Evolutionary conservation across 2,113 vertebrate species (phyloP).

Genomic region (Salvator merianae): DNA sequence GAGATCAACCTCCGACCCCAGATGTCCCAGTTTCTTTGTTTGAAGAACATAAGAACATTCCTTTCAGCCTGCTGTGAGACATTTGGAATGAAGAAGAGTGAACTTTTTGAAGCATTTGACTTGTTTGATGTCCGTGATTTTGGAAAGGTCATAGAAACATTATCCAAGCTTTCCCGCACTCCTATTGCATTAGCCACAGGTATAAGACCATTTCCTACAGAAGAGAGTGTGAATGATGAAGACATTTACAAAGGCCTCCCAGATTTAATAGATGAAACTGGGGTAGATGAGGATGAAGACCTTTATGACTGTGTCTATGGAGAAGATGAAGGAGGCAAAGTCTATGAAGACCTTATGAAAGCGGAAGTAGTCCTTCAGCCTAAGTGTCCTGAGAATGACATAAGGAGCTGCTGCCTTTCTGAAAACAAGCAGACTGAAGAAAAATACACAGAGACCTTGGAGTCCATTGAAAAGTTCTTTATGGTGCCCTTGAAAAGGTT

Average conservation of each 20-base stretch:
- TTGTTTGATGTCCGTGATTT: neutral
- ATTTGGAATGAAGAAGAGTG: conserved; percentile 95
- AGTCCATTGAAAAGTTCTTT: conserved; percentile 97
- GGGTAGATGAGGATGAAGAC: conserved; percentile 88
- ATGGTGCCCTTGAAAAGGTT: conserved; percentile 91
- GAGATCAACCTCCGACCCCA: conserved; percentile 94
- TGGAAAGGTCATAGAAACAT: conserved; percentile 92
- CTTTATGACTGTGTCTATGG: conserved; percentile 96
- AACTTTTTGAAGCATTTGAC: conserved; percentile 68
- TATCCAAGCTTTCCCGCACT: conserved; percentile 91
- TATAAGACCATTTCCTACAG: conserved; percentile 93
- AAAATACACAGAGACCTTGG: conserved; percentile 96
- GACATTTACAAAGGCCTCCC: conserved; percentile 95
- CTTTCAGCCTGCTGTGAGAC: conserved; percentile 86
- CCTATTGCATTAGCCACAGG: conserved; percentile 82
- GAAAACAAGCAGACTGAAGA: conserved; percentile 98
- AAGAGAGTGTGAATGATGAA: conserved; percentile 89
- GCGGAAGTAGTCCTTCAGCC: conserved; percentile 84
- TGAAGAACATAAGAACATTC: conserved; percentile 98
- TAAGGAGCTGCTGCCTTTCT: conserved; percentile 91
- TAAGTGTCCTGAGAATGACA: conserved; percentile 90
- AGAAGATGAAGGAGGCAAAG: conserved; percentile 94
- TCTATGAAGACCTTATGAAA: conserved; percentile 98
- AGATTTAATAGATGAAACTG: conserved; percentile 93
- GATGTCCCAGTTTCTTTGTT: conserved; percentile 98